Base-by-base conservation (phyloP, 2,113 vertebrate genomes). In the Ranitomeya variabilis region DNA sequence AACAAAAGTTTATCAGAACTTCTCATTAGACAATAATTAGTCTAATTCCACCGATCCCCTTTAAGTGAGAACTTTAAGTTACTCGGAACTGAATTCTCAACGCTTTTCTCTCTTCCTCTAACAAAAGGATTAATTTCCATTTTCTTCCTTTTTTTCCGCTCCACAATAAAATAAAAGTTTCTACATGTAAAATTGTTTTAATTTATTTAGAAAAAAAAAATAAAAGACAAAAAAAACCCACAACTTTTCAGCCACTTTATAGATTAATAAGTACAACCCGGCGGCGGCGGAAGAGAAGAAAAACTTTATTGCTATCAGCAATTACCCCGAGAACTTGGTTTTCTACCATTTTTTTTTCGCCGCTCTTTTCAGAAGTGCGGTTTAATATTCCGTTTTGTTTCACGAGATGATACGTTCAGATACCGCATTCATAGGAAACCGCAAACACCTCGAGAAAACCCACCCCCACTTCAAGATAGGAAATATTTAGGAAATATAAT, bases 401-500 rank as follows among this genome's bases (percentile, higher is more conserved):
- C 82, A 69, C 60, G 37, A 89, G 87, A 89, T 89, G 87, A 84
- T 85, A 87, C 21, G 57, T 10, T 16, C 80, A 26, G 87, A 89
- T 89, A 89, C 73, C 26, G 71, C 16, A 64, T 51, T 83, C 80
- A 83, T 62, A 85, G 87, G 71, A 79, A 79, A 85, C 45, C 60
- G 87, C 73, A 89, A 85, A 85, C 80, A 89, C 80, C 81, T 77
- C 57, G 55, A 51, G 10, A 52, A 26, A 79, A 15, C 74, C 26
- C 85, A 59, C 87, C 31, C 62, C 76, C 45, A 31, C 86, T 76
- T 83, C 67, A 82, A 89, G 87, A 89, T 84, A 89, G 71, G 87
- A 67, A 83, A 89, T 84, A 89, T 89, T 89, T 84, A 84, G 87
- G 87, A 89, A 84, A 89, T 89, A 89, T 89, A 83, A 89, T 89